Evolutionary conservation across 1,140 invertebrate species (phyloP), one percentile per base, ranked within the genome.

Genomic region (Zaprionus lachaisei): DNA sequence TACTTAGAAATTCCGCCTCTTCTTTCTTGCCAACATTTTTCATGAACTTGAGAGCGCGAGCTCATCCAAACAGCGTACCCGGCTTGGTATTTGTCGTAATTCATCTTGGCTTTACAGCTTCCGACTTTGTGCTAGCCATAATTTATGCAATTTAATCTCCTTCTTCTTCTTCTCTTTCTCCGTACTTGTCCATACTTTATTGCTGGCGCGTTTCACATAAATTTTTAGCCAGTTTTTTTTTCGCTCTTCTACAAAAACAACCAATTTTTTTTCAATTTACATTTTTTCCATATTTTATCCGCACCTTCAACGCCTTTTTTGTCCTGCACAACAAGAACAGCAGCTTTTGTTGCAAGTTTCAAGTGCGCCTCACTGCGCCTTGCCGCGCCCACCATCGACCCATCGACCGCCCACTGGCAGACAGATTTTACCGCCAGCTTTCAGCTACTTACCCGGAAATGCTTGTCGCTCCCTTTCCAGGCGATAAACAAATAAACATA

Each of bases 381-480:
- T 34, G 31, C 31, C 31, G 31, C 31, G 31, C 31, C 31, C 31
- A 34, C 31, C 41, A 56, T 14, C 14, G 51, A 20, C 34, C 69
- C 64, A 17, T 61, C n/a, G 20, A 71, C 67, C 49, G 31, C 68
- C 70, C 51, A 47, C 57, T 51, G 51, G 68, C 51, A 84, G 84
- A 84, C 81, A 81, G 81, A 84, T 87, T 87, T 89, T 81, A 79
- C 89, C 79, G 83, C 58, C 69, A 73, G 80, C 71, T 70, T 70
- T 73, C 74, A 69, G 72, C 83, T 75, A 84, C 84, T 84, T 87
- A 81, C 81, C 85, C 81, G 84, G 85, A 90, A 89, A 81, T 74
- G 58, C 66, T 65, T 17, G 78, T 70, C 74, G 60, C 64, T 72
- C 75, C 82, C 81, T 74, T 81, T 74, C 72, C 57, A 80, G 66